A percentile compares a stretch with the other conserved stretches of the same genome.
Evolutionary conservation across 2,888 invertebrate genomes (phyloP).

Genomic region (Lissonota sp.): DNA sequence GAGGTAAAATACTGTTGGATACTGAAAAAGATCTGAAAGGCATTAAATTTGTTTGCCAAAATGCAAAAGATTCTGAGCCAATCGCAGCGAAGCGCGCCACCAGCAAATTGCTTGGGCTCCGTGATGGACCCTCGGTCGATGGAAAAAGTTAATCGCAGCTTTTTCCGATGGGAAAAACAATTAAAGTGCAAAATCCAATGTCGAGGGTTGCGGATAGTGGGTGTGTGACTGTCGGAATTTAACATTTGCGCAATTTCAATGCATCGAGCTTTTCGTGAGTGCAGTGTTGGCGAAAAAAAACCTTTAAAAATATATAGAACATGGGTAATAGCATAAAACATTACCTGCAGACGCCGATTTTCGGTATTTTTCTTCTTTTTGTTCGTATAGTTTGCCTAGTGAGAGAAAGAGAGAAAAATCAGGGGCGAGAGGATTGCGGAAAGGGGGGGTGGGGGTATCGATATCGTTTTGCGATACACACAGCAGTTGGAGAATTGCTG

Average conservation of each 20-base stretch:
- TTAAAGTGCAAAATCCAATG: too few relatives aligned
- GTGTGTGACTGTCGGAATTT: background rate
- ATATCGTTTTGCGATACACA: constrained; percentile 58
- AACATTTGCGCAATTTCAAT: background rate
- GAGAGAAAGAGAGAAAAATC: constrained; percentile 6
- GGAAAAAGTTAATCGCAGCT: too few relatives aligned
- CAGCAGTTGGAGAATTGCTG: constrained; percentile 22
- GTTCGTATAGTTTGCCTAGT: constrained; percentile 10
- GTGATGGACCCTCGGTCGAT: too few relatives aligned
- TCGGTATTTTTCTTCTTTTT: constrained; percentile 7
- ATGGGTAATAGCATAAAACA: constrained; percentile 18
- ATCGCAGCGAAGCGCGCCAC: too few relatives aligned
- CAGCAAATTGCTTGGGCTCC: too few relatives aligned
- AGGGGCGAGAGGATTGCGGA: background rate
- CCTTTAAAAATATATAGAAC: background rate
- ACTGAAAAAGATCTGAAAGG: too few relatives aligned
- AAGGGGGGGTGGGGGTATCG: constrained; percentile 38
- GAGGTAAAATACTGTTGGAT: too few relatives aligned
- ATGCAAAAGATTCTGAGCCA: too few relatives aligned
- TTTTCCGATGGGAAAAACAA: too few relatives aligned
- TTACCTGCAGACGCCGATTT: constrained; percentile 17
- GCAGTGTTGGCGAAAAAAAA: background rate
- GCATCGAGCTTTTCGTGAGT: background rate
- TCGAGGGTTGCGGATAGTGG: too few relatives aligned
- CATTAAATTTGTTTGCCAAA: too few relatives aligned